Conservation (phyloP, 2,888 invertebrate species). For the Thera britannica region DNA sequence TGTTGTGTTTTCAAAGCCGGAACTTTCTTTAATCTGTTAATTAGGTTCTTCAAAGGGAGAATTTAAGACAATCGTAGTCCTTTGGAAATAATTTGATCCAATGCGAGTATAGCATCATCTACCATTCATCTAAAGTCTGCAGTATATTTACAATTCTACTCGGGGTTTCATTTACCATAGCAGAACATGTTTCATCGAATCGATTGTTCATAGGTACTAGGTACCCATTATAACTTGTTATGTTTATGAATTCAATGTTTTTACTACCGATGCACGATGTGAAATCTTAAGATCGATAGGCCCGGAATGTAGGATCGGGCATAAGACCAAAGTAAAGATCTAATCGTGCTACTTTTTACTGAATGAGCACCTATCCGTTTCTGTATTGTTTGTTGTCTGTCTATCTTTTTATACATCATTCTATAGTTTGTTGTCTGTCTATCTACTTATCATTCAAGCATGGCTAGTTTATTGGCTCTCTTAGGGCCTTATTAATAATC, state of each 20-base stretch:
- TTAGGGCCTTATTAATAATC: background rate
- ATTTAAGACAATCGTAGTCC: conserved; percentile 33
- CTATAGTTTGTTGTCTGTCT: background rate
- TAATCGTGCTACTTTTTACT: conserved; percentile 23
- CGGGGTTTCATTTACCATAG: conserved; percentile 60
- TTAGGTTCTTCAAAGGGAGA: conserved; percentile 5
- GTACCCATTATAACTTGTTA: conserved; percentile 23
- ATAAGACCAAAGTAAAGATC: conserved; percentile 15
- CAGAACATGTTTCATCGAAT: conserved; percentile 58
- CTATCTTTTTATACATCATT: background rate
- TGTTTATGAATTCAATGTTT: conserved; percentile 22
- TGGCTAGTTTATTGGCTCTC: conserved; percentile 7
- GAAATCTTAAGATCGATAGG: conserved; percentile 20
- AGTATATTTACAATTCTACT: conserved; percentile 56
- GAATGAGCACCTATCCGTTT: conserved; percentile 11
- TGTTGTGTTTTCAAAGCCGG: conserved; percentile 19
- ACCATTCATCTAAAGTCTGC: conserved; percentile 42
- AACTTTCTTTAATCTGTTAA: conserved; percentile 16
- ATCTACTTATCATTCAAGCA: background rate
- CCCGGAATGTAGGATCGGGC: conserved; percentile 11
- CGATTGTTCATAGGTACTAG: conserved; percentile 51
- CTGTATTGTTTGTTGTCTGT: conserved; percentile 4
- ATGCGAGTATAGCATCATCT: conserved; percentile 25
- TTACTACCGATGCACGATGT: conserved; percentile 14
- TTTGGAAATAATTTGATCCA: conserved; percentile 41